Conservation (phyloP, 2,888 invertebrate species). For the Anorthoa munda region DNA sequence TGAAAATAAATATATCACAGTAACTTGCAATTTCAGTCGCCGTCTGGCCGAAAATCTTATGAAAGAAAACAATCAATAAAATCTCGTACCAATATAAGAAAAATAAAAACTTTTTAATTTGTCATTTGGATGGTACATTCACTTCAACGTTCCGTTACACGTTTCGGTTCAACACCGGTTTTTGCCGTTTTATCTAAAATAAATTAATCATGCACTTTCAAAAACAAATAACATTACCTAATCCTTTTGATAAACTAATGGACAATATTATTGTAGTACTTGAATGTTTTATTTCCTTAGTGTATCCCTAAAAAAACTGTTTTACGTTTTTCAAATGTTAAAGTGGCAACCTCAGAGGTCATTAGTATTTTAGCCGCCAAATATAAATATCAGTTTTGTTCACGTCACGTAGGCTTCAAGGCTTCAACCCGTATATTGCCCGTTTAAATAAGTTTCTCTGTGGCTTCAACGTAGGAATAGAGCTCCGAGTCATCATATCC, state of each 20-base stretch:
- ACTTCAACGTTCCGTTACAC: constrained; percentile 88
- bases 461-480: background rate
- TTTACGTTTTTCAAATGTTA: background rate
- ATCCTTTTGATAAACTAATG: background rate
- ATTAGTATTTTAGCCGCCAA: constrained; percentile 34
- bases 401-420: background rate
- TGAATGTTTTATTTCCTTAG: background rate
- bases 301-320: background rate
- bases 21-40: constrained; percentile 91
- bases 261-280: background rate
- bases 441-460: no score
- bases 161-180: constrained; percentile 73
- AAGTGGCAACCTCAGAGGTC: constrained; percentile 22
- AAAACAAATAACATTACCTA: background rate
- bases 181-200: constrained; percentile 37
- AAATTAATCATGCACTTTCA: background rate
- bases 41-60: constrained; percentile 91
- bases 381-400: constrained; percentile 22
- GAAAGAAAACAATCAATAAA: constrained; percentile 92
- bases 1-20: constrained; percentile 91
- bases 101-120: constrained; percentile 91
- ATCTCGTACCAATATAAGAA: constrained; percentile 91
- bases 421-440: no score
- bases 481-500: background rate
- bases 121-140: constrained; percentile 91